These are phyloP conservation scores for Melinopterus prodromus DNA, from an alignment of 2,888 invertebrate genomes.

Conservation along the genomic window DNA sequence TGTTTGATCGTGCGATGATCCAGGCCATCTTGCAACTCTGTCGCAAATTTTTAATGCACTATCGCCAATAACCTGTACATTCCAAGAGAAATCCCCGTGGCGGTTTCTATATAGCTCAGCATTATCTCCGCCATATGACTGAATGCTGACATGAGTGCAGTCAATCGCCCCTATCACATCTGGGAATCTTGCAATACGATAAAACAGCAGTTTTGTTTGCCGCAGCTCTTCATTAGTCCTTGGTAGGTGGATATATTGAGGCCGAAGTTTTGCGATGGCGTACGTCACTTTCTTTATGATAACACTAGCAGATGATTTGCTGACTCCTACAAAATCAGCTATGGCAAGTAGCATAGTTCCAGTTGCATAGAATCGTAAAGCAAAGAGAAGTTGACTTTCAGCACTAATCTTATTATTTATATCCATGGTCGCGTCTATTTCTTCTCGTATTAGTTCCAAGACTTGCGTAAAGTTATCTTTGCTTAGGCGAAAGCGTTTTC, in stretches of 20 bases:
- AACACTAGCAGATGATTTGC: slow-evolving; percentile 22
- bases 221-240: slow-evolving; percentile 24
- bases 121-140: slow-evolving; percentile 42
- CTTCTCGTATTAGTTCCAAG: background rate
- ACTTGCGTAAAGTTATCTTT: background rate
- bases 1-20: slow-evolving; percentile 44
- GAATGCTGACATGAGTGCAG: slow-evolving; percentile 44
- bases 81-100: slow-evolving; percentile 46
- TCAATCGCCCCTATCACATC: slow-evolving; percentile 36
- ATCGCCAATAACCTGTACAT: slow-evolving; percentile 43
- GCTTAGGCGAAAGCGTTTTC: background rate
- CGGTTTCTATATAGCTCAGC: slow-evolving; percentile 44
- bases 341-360: slow-evolving; percentile 13
- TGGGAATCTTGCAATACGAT: slow-evolving; percentile 32
- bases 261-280: slow-evolving; percentile 13
- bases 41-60: slow-evolving; percentile 38
- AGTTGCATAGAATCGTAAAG: slow-evolving; percentile 31
- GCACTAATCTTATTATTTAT: slow-evolving; percentile 26
- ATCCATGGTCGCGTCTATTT: background rate
- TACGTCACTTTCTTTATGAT: slow-evolving; percentile 20
- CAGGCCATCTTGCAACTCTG: slow-evolving; percentile 49
- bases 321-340: slow-evolving; percentile 27
- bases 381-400: slow-evolving; percentile 20
- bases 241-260: slow-evolving; percentile 29
- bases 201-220: slow-evolving; percentile 21